These are phyloP conservation scores for Cheumatopsyche charites DNA, from an alignment of 1,140 invertebrate species.

Conservation along the genomic window DNA sequence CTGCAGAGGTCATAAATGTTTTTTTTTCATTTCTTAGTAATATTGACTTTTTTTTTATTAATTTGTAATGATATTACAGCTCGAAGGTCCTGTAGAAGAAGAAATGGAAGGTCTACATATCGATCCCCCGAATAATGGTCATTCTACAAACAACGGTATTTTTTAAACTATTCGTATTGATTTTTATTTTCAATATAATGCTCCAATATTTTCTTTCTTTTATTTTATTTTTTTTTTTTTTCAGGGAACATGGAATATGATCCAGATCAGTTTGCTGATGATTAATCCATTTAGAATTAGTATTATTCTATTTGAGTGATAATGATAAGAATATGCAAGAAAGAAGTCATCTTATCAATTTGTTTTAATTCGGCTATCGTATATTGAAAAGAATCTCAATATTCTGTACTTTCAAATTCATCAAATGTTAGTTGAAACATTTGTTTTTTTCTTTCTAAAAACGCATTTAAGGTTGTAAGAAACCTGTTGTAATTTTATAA, in stretches of 20 bases:
- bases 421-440: no score
- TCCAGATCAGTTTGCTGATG: constrained; percentile 44
- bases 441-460: no score
- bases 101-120: constrained; percentile 40
- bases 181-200: not conserved
- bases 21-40: no score
- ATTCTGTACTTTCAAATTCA: no score
- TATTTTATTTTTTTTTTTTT: constrained; percentile 32
- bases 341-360: no score
- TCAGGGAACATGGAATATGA: constrained; percentile 37
- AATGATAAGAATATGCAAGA: no score
- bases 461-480: no score
- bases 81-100: constrained; percentile 39
- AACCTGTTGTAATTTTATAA: no score
- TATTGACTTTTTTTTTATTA: not conserved
- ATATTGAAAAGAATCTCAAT: no score
- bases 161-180: not conserved
- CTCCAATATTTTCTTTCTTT: constrained; percentile 4
- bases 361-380: no score
- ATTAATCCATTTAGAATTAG: constrained; percentile 2
- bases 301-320: no score
- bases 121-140: constrained; percentile 37
- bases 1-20: no score
- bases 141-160: constrained; percentile 19
- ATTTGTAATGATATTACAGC: constrained; percentile 32